These are phyloP conservation scores for Dryobates pubescens DNA, from an alignment of 2,797 vertebrate species.

Conservation along the genomic window DNA sequence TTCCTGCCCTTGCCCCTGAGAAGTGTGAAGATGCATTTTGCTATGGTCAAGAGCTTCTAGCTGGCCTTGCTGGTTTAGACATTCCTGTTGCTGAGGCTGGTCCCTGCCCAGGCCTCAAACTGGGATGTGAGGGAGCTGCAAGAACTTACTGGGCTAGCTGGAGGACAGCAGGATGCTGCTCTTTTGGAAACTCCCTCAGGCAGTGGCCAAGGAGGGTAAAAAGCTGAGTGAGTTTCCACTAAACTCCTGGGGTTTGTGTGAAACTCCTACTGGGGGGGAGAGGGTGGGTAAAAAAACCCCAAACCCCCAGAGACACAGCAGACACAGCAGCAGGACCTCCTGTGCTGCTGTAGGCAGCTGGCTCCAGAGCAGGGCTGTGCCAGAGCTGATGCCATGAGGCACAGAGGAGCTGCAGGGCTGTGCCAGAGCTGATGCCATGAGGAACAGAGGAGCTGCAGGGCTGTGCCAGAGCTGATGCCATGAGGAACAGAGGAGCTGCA, in stretches of 20 bases:
- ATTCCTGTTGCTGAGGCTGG: background rate
- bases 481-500: no score
- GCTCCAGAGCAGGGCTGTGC: background rate
- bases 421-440: no score
- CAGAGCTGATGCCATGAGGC: background rate
- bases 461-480: no score
- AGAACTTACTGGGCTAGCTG: background rate
- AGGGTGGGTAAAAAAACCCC: no score
- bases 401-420: no score
- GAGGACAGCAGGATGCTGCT: background rate
- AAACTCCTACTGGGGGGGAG: background rate
- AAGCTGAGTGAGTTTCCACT: background rate
- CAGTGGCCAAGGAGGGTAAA: background rate
- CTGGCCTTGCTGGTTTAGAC: background rate
- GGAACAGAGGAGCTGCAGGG: no score
- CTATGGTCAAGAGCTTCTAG: background rate
- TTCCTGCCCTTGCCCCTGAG: rapidly evolving
- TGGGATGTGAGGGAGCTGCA: background rate
- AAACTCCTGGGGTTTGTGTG: background rate
- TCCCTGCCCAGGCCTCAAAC: background rate
- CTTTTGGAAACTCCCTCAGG: background rate
- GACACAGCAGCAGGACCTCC: background rate
- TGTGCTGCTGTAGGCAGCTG: rapidly evolving
- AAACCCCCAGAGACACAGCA: background rate
- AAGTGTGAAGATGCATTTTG: rapidly evolving